These are phyloP conservation scores for Anarsia innoxiella DNA, from an alignment of 2,888 invertebrate species.

Conservation along the genomic window DNA sequence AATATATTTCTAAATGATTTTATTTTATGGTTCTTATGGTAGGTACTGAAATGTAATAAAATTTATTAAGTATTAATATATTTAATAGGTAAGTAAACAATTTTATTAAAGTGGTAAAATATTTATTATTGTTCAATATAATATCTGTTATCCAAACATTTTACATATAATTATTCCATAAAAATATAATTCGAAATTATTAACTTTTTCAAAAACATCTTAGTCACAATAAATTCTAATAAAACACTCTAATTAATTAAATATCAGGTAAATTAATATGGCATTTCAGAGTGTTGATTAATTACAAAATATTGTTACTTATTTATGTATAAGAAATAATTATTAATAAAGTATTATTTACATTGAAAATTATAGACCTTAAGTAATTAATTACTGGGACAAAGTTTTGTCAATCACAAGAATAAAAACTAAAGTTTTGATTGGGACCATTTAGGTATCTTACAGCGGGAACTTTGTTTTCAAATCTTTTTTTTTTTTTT, in stretches of 20 bases:
- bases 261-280: conserved; percentile 56
- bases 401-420: too few relatives aligned
- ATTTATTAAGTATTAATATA: background rate
- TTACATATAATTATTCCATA: background rate
- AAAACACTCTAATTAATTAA: conserved; percentile 24
- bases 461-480: too few relatives aligned
- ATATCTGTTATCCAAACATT: background rate
- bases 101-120: background rate
- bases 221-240: conserved; percentile 7
- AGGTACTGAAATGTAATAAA: background rate
- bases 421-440: too few relatives aligned
- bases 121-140: background rate
- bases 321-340: conserved; percentile 19
- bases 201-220: background rate
- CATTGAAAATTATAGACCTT: conserved; percentile 26
- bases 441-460: too few relatives aligned
- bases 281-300: conserved; percentile 51
- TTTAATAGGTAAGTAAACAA: background rate
- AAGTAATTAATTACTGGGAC: too few relatives aligned
- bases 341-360: conserved; percentile 39
- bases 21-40: background rate
- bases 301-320: conserved; percentile 25
- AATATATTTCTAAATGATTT: background rate
- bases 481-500: too few relatives aligned
- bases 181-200: background rate